Conservation (phyloP, 1,140 invertebrate species). For the Caenorhabditis inopinata region DNA sequence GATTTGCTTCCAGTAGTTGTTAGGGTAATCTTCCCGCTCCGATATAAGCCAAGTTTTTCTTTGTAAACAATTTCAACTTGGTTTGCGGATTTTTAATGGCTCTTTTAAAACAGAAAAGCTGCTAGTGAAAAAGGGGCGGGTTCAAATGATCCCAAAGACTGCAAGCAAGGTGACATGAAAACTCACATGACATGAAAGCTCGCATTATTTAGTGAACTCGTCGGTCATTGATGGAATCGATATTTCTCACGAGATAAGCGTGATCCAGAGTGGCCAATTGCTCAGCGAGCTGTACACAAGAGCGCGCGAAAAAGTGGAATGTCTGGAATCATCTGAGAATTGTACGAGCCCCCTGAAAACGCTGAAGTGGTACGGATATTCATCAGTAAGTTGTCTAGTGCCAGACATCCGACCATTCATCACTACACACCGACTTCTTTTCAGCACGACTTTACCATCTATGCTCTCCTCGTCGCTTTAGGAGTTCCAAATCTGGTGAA, state of each 20-base stretch:
- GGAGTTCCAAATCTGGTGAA: not conserved
- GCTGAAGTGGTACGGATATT: not conserved
- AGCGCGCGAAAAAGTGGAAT: not conserved
- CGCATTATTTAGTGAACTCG: not conserved
- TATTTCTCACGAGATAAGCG: not conserved
- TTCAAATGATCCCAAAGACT: too few species aligned
- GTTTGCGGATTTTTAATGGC: too few species aligned
- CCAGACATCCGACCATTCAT: not conserved
- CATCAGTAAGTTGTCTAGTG: not conserved
- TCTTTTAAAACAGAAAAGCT: too few species aligned
- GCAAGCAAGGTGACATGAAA: too few species aligned
- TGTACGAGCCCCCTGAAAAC: not conserved
- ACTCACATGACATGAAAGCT: too few species aligned
- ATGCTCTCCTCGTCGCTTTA: not conserved
- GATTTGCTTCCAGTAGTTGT: too few species aligned
- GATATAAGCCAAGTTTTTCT: too few species aligned
- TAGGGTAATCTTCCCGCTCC: too few species aligned
- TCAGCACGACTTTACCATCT: not conserved
- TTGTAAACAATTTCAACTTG: too few species aligned
- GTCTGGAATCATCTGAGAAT: not conserved
- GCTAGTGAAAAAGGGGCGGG: too few species aligned
- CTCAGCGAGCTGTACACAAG: not conserved
- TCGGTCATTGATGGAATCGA: not conserved
- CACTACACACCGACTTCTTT: not conserved
- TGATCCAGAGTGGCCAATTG: not conserved